phyloP scores from a whole-genome alignment of 2,113 vertebrate species.

The Melanostigma gelatinosum region DNA sequence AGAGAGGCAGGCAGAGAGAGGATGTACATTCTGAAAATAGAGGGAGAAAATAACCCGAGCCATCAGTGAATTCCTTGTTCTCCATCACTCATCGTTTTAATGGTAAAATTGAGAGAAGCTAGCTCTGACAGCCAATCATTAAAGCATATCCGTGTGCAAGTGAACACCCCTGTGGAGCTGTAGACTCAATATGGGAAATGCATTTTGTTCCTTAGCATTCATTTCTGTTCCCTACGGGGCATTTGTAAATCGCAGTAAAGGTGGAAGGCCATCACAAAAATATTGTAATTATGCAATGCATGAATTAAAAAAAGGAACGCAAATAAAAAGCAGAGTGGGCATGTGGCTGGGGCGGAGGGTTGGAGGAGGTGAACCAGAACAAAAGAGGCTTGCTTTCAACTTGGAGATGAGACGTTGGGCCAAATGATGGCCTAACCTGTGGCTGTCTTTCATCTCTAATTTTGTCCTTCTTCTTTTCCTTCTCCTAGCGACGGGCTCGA shows the following conservation, averaged over 20 bases:
- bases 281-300: constrained; percentile 45
- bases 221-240: not conserved
- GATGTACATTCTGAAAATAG: not conserved
- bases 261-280: constrained; percentile 3
- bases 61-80: not conserved
- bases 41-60: not conserved
- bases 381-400: constrained; percentile 53
- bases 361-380: constrained; percentile 29
- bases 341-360: not conserved
- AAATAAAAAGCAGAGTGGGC: constrained; percentile 12
- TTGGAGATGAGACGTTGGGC: constrained; percentile 52
- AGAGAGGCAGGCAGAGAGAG: not conserved
- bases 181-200: not conserved
- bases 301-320: not conserved
- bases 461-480: constrained; percentile 14
- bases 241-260: constrained; percentile 3
- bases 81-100: not conserved
- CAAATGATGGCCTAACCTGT: constrained; percentile 50
- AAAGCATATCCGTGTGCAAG: not conserved
- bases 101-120: not conserved
- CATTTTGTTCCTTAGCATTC: not conserved
- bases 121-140: not conserved
- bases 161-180: not conserved
- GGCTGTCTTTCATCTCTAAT: constrained; percentile 46
- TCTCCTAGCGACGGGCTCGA: not conserved